phyloP scores from a whole-genome alignment of 2,797 vertebrate genomes.

The Poeciliopsis infans region DNA sequence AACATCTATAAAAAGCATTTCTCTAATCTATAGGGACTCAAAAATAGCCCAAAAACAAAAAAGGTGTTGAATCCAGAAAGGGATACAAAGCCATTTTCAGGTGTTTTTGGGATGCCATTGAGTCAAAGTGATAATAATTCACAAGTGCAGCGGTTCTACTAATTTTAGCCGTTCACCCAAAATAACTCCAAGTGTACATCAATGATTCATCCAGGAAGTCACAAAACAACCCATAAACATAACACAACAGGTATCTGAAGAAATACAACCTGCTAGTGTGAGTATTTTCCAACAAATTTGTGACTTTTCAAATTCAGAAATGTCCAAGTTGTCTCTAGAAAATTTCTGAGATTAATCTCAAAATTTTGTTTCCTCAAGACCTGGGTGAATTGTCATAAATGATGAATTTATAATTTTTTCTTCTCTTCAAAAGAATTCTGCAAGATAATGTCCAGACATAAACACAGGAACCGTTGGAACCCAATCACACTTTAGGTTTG shows the following conservation, averaged over 20 bases:
- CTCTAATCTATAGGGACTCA: too few relatives aligned
- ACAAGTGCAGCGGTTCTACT: neutral
- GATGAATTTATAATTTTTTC: neutral
- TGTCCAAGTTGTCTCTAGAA: too few relatives aligned
- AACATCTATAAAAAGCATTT: neutral
- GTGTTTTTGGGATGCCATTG: neutral
- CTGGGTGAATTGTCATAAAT: neutral
- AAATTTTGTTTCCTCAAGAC: neutral
- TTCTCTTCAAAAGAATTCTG: neutral
- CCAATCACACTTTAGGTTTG: neutral
- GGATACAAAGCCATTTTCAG: neutral
- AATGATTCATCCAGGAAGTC: neutral
- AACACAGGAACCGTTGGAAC: neutral
- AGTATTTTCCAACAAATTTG: neutral
- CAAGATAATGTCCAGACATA: neutral
- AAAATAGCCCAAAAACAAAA: too few relatives aligned
- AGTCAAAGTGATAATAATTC: neutral
- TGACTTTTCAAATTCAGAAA: too few relatives aligned
- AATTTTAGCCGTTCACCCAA: neutral
- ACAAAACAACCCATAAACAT: neutral
- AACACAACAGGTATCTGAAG: neutral
- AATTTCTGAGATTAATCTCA: too few relatives aligned
- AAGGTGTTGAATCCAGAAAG: neutral
- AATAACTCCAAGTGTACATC: neutral
- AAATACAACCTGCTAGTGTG: neutral